Evolutionary conservation across 2,797 vertebrate species (phyloP), one percentile per base, ranked within the genome.

Genomic region (Threskiornis aethiopicus): DNA sequence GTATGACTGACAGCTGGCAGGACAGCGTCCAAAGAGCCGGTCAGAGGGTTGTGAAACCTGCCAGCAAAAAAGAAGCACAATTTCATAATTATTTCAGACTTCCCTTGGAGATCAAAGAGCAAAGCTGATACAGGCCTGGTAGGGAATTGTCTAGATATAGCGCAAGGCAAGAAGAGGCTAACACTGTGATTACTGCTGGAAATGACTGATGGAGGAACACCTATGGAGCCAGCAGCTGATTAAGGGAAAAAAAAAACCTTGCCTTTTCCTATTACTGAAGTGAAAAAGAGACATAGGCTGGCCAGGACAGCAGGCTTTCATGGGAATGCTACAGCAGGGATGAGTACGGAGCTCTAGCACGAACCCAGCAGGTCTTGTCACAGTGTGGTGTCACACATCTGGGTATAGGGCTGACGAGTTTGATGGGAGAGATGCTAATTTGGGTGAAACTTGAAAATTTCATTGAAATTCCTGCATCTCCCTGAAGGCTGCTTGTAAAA

Each of bases 31-130:
- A 52, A 90, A 66, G 62, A 82, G 80, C 18, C 5, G 0, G 46
- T 55, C 1, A 0, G 52, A 75, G 66, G 15, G 37, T 16, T 69
- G 25, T 70, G 57, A 88, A 78, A 92, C 52, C 66, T 88, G 61
- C n/a, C 47, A 82, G 55, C 3, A 37, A 49, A 52, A 46, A 51
- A 81, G 29, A 6, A 73, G 15, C n/a, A 51, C 41, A 55, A 61
- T 90, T 85, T 75, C 62, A 35, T 88, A 82, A 61, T 93, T 88
- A 88, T 88, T 82, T 82, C 39, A 66, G 47, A 62, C n/a, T 88
- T 93, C 80, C 70, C 47, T 83, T 65, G 57, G 62, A 82, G 83
- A 88, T 88, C 46, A 61, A 87, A 87, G 57, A 88, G 61, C 70
- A 84, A 84, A 69, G 47, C 80, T 82, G 51, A 61, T 58, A 78